These are phyloP conservation scores for Phymanthus crucifer DNA, from an alignment of 92 coral and sea anemone genomes.

Conservation along the genomic window DNA sequence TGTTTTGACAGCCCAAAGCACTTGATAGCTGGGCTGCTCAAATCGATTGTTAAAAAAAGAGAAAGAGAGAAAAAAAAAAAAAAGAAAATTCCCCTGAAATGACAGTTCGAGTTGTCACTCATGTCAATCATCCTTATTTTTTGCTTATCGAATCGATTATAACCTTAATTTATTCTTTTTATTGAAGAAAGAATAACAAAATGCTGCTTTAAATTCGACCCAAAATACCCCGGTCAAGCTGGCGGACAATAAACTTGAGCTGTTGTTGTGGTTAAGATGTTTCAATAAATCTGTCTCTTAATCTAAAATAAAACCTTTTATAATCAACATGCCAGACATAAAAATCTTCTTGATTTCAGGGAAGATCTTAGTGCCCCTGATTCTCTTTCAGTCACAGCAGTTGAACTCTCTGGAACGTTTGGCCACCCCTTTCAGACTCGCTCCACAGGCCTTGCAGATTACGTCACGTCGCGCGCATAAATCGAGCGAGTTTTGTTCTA, in stretches of 20 bases:
- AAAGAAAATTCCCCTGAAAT: neutral
- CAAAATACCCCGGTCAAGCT: neutral
- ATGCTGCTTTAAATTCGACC: neutral
- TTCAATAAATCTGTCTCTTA: neutral
- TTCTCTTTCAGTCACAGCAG: neutral
- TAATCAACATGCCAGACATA: neutral
- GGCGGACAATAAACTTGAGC: neutral
- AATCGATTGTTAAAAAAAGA: too few species aligned
- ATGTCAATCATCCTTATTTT: neutral
- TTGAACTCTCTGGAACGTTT: neutral
- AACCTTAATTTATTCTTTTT: too few species aligned
- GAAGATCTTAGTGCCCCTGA: neutral
- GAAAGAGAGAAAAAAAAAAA: too few species aligned
- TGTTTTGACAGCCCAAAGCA: too few species aligned
- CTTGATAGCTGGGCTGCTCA: too few species aligned
- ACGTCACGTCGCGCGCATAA: slow-evolving; percentile 1
- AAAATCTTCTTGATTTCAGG: neutral
- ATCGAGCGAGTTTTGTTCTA: neutral
- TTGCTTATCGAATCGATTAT: neutral
- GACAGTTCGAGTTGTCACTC: neutral
- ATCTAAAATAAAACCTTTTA: neutral
- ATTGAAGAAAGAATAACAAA: neutral
- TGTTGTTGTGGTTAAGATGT: neutral
- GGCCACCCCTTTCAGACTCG: neutral
- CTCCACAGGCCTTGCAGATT: neutral